Percentiles rank a stretch among this genome's conserved stretches.
phyloP scores from a whole-genome alignment of 2,797 vertebrate species.

The Perodicticus potto region DNA sequence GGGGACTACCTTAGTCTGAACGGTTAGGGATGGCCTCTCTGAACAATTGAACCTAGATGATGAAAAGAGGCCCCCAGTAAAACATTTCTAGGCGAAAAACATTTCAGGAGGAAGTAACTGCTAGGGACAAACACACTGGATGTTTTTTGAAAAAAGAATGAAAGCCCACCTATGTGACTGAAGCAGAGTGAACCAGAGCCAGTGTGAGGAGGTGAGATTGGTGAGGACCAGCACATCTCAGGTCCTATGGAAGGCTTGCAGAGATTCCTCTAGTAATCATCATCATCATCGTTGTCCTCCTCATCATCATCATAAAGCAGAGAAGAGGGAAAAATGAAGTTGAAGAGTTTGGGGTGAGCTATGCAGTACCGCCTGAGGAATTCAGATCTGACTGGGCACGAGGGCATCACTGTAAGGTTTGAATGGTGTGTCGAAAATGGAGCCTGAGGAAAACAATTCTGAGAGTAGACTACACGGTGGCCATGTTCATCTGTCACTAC shows the following conservation, averaged over 20 bases:
- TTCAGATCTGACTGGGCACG: background rate
- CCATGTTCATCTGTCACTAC: constrained; percentile 15
- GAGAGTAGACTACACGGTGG: background rate
- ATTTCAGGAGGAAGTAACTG: constrained; percentile 31
- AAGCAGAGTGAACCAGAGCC: background rate
- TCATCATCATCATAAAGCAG: background rate
- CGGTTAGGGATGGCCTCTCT: background rate
- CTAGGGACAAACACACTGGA: background rate
- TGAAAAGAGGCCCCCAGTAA: constrained; percentile 19
- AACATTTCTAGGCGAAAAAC: background rate
- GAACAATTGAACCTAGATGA: background rate
- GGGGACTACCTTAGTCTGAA: background rate
- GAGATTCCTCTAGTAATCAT: constrained; percentile 24
- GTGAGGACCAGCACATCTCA: background rate
- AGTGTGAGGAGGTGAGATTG: background rate
- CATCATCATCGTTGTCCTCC: background rate
- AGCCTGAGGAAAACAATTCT: background rate
- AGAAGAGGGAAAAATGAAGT: background rate
- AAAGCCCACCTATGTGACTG: background rate
- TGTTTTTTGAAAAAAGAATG: constrained; percentile 38
- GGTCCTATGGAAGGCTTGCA: background rate
- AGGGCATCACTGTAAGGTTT: background rate
- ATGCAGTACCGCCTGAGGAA: background rate
- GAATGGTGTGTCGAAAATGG: constrained; percentile 27
- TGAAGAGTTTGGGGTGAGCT: background rate